phyloP scores from a whole-genome alignment of 2,888 invertebrate genomes.

The Orgyia antiqua region DNA sequence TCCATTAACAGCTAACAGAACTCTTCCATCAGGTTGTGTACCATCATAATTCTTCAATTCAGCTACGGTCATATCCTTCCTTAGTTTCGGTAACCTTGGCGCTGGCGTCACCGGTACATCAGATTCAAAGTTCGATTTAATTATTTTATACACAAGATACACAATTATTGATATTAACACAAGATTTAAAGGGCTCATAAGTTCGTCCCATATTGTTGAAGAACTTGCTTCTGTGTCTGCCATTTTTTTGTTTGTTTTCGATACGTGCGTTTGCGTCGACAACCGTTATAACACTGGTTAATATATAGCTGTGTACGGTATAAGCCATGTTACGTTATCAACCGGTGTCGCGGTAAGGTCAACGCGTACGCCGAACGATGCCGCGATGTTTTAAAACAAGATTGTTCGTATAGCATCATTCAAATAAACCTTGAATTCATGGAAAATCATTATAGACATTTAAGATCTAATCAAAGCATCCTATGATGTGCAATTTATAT shows the following conservation, averaged over 20 bases:
- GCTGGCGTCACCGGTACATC: constrained; percentile 53
- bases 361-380: constrained; percentile 22
- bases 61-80: constrained; percentile 92
- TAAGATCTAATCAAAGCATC: too few species aligned
- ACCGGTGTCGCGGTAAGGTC: constrained; percentile 32
- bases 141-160: constrained; percentile 81
- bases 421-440: too few species aligned
- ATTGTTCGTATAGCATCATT: too few species aligned
- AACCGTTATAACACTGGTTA: constrained; percentile 21
- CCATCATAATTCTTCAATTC: constrained; percentile 92
- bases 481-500: too few species aligned
- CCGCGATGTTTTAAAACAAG: constrained; percentile 21
- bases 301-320: too few species aligned
- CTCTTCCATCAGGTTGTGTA: constrained; percentile 89
- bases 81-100: constrained; percentile 86
- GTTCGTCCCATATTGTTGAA: constrained; percentile 61
- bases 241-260: constrained; percentile 25
- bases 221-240: constrained; percentile 40
- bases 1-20: constrained; percentile 94
- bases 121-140: constrained; percentile 67
- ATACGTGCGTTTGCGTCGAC: constrained; percentile 20
- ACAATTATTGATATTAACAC: constrained; percentile 56
- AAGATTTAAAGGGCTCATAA: constrained; percentile 63
- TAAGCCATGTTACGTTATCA: constrained; percentile 37
- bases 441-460: too few species aligned